phyloP scores from a whole-genome alignment of 2,113 vertebrate species.

The Copsychus sechellarum region DNA sequence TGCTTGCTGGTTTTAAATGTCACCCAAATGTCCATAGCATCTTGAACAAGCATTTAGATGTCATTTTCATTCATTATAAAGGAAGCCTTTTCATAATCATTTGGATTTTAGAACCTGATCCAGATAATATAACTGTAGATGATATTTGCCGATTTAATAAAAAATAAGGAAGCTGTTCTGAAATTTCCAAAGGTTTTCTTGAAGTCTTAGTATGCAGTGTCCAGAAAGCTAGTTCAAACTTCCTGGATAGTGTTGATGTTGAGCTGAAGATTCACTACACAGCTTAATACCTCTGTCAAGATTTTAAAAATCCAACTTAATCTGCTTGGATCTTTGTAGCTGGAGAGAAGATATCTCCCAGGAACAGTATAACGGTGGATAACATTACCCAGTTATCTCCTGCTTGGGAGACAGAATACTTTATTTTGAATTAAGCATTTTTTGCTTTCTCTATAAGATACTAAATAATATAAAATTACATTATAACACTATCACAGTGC shows the following conservation, averaged over 20 bases:
- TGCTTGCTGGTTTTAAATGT: not conserved
- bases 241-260: not conserved
- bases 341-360: not conserved
- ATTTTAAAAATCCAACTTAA: not conserved
- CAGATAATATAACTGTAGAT: not conserved
- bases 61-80: not conserved
- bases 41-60: not conserved
- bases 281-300: not conserved
- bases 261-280: not conserved
- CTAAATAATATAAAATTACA: not conserved
- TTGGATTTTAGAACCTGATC: not conserved
- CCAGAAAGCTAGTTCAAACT: not conserved
- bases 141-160: not conserved
- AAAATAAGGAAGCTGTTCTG: not conserved
- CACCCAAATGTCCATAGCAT: not conserved
- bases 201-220: not conserved
- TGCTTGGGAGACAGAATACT: not conserved
- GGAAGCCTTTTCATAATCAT: not conserved
- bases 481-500: not conserved
- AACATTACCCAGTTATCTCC: not conserved
- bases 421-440: not conserved
- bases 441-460: not conserved
- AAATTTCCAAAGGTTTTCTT: not conserved
- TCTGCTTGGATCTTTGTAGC: not conserved
- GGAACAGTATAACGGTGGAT: not conserved